Evolutionary conservation across 2,797 vertebrate genomes (phyloP).

Genomic region (Enteromius trimaculatus): DNA sequence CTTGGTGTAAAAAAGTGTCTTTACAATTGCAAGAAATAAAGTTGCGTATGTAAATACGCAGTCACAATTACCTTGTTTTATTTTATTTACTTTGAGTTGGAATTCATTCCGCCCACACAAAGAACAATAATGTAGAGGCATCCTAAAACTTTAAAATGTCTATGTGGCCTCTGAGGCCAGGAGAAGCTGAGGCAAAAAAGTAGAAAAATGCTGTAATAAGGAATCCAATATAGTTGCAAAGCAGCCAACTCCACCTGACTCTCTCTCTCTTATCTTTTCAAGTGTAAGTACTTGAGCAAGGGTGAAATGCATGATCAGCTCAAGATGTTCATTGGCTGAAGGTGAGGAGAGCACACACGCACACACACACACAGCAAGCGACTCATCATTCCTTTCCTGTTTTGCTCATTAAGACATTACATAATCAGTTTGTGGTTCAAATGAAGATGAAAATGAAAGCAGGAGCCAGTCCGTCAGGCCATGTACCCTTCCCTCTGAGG

Average conservation of each 20-base stretch:
- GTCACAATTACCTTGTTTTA: not conserved
- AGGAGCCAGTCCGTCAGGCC: conserved; percentile 52
- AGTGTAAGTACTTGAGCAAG: conserved; percentile 11
- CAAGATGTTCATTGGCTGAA: conserved; percentile 38
- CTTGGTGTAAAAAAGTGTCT: too few relatives aligned
- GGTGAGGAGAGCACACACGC: not conserved
- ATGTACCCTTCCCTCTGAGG: conserved; percentile 72
- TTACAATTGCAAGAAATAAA: not conserved
- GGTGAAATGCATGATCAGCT: conserved; percentile 38
- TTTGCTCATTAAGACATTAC: conserved; percentile 40
- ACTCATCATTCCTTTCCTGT: conserved; percentile 60
- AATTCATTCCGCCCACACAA: not conserved
- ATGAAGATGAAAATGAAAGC: conserved; percentile 31
- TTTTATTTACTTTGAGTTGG: not conserved
- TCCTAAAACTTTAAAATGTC: not conserved
- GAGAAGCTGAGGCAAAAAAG: not conserved
- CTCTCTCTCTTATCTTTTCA: conserved; percentile 10
- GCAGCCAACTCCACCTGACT: conserved; percentile 8
- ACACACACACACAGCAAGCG: conserved; percentile 28
- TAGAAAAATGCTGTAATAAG: conserved; percentile 11
- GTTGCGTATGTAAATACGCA: not conserved
- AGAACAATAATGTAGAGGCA: not conserved
- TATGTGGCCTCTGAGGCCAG: not conserved
- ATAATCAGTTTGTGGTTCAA: conserved; percentile 41
- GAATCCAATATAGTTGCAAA: conserved; percentile 11